phyloP scores from a whole-genome alignment of 2,888 invertebrate genomes.

The Pachydiplax longipennis region DNA sequence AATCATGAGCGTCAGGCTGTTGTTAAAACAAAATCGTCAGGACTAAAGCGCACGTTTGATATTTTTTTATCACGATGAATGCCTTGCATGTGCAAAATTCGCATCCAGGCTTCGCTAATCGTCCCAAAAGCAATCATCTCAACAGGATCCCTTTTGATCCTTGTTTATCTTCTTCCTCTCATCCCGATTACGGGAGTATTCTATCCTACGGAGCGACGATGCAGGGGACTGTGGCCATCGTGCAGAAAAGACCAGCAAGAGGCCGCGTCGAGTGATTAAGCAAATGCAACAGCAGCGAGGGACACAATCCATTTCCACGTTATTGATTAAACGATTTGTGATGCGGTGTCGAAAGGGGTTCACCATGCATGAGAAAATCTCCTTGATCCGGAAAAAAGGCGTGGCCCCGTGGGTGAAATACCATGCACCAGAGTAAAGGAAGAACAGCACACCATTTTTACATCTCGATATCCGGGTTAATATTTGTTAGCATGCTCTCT shows the following conservation, averaged over 20 bases:
- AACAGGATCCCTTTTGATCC: no score
- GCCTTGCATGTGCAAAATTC: no score
- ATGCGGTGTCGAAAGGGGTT: background rate
- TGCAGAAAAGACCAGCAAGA: background rate
- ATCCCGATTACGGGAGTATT: no score
- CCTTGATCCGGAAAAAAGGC: background rate
- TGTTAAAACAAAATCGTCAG: no score
- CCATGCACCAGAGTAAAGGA: background rate
- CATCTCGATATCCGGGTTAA: background rate
- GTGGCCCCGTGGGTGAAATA: background rate
- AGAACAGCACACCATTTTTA: background rate
- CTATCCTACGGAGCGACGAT: no score
- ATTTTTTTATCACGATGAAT: no score
- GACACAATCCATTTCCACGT: background rate
- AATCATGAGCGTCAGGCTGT: no score
- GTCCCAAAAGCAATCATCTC: no score
- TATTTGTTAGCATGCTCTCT: background rate
- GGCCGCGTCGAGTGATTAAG: background rate
- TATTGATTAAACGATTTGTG: background rate
- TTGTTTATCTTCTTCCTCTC: no score
- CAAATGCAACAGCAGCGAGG: background rate
- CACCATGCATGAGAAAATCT: background rate
- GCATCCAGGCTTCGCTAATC: no score
- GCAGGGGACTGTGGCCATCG: no score
- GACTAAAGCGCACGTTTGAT: no score